These are phyloP conservation scores for Acromyrmex charruanus DNA, from an alignment of 1,140 invertebrate species.

Conservation along the genomic window DNA sequence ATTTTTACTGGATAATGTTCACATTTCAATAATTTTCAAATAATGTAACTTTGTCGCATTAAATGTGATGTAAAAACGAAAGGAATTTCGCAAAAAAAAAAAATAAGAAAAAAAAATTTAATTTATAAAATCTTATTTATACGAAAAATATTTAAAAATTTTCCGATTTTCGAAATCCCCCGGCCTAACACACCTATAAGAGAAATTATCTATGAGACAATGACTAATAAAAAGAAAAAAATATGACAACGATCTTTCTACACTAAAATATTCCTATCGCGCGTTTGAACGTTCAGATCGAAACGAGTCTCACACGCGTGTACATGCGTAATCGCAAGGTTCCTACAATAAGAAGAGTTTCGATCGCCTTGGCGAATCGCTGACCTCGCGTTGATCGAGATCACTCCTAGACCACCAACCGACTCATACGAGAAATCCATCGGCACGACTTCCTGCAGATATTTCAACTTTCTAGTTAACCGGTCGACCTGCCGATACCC, in stretches of 20 bases:
- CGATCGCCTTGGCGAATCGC: constrained; percentile 68
- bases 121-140: background rate
- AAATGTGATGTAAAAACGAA: background rate
- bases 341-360: constrained; percentile 47
- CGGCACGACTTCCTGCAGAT: constrained; percentile 68
- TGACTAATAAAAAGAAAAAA: background rate
- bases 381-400: constrained; percentile 62
- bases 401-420: constrained; percentile 52
- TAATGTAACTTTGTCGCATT: background rate
- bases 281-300: background rate
- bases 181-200: background rate
- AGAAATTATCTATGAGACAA: constrained; percentile 29
- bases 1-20: background rate
- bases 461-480: constrained; percentile 73
- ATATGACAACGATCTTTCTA: background rate
- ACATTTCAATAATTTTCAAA: background rate
- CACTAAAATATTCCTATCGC: constrained; percentile 20
- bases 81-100: background rate
- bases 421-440: constrained; percentile 66
- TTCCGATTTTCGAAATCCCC: constrained; percentile 4
- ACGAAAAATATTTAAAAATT: background rate
- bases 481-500: constrained; percentile 44
- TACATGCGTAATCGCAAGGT: constrained; percentile 18
- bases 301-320: constrained; percentile 3
- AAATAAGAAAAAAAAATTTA: background rate